A percentile compares a stretch with the other conserved stretches of the same genome.
phyloP scores from a whole-genome alignment of 2,113 vertebrate genomes.

The Rafetus swinhoei region DNA sequence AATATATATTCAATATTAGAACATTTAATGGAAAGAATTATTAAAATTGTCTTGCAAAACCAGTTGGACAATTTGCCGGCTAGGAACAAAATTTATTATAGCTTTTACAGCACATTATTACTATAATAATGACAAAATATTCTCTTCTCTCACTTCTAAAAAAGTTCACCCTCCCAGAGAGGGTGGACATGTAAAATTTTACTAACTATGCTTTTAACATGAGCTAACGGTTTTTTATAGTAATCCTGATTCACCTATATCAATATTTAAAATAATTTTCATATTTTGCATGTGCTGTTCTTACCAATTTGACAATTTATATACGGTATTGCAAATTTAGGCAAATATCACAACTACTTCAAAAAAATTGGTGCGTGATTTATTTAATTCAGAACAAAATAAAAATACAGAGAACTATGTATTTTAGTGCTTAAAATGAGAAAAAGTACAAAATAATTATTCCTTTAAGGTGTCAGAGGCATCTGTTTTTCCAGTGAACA shows the following conservation, averaged over 20 bases:
- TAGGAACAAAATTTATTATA: slow-evolving; percentile 62
- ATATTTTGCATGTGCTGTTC: slow-evolving; percentile 30
- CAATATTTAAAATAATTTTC: neutral
- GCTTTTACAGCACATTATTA: slow-evolving; percentile 65
- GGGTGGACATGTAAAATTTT: slow-evolving; percentile 48
- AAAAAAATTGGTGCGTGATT: neutral
- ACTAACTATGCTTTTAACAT: slow-evolving; percentile 14
- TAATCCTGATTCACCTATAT: neutral
- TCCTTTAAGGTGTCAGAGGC: neutral
- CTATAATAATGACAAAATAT: slow-evolving; percentile 52
- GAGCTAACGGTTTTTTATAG: neutral
- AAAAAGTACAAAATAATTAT: neutral
- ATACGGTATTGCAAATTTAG: neutral
- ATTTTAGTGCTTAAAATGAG: neutral
- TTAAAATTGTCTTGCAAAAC: slow-evolving; percentile 67
- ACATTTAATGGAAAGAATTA: slow-evolving; percentile 63
- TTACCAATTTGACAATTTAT: neutral
- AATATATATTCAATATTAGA: slow-evolving; percentile 57
- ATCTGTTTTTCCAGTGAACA: neutral
- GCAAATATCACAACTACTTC: neutral
- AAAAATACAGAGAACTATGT: neutral
- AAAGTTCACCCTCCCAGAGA: slow-evolving; percentile 56
- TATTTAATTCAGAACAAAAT: neutral
- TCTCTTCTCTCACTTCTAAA: slow-evolving; percentile 55
- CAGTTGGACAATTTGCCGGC: slow-evolving; percentile 55